Evolutionary conservation across 2,113 vertebrate genomes (phyloP), one percentile per base, ranked within the genome.

Genomic region (Syngnathus typhle): DNA sequence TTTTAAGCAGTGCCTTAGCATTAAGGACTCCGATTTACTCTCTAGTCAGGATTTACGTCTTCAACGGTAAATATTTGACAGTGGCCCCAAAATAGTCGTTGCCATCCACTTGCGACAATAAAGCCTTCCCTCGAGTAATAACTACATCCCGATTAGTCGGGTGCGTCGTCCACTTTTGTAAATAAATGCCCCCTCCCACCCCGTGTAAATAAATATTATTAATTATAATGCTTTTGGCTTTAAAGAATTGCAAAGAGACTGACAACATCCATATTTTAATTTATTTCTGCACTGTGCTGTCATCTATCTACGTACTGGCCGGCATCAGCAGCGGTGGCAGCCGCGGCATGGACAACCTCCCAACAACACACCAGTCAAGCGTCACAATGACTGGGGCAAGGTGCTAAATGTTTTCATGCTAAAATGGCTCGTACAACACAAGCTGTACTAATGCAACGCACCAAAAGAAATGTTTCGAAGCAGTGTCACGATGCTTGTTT

Each of bases 321-420:
- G 41, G 38, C 11, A 44, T 62, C 60, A 44, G 15, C 27, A 32
- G 27, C 27, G 19, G 19, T 32, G 2, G 8, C 68, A 64, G 70
- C 47, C 64, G 67, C 27, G 2, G 27, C 27, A 32, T 73, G 61
- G 51, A n/a, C 67, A n/a, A 64, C 73, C 82, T 87, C 52, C 68
- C 84, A 80, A 38, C 77, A 72, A 70, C 41, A 79, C 71, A 67
- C 87, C 89, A 85, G 90, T 90, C 84, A 64, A 72, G 23, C 54
- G 69, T 51, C 74, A 85, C 80, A 81, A 60, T 56, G 79, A 84
- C 87, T 88, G 87, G 85, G 80, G 80, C 78, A 82, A 82, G 91
- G 91, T 92, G 91, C 91, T 92, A 91, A 91, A 91, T 64, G 81
- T 85, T 89, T 85, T 87, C 83, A 81, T 80, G 73, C 73, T 71